A percentile compares a stretch with the other conserved stretches of the same genome.
These are phyloP conservation scores for Siphonodentalium dalli DNA, from an alignment of 2,888 invertebrate genomes.

Conservation along the genomic window DNA sequence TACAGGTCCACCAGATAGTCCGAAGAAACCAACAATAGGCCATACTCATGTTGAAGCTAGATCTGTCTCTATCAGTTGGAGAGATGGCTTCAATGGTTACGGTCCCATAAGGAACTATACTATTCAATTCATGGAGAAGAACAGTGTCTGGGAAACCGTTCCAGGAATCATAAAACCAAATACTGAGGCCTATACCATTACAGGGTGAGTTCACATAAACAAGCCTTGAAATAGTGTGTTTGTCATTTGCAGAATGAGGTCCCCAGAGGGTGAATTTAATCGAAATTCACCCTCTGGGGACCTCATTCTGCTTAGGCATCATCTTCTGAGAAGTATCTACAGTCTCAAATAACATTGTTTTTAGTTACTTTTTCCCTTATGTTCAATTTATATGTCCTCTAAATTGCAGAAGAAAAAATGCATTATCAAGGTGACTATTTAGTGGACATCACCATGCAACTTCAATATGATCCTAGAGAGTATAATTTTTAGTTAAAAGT, in stretches of 20 bases:
- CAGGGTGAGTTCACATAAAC: slow-evolving; percentile 65
- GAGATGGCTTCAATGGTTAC: slow-evolving; percentile 93
- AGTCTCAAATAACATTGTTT: neutral
- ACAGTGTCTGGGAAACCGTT: slow-evolving; percentile 79
- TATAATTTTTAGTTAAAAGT: no score
- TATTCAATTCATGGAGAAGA: slow-evolving; percentile 73
- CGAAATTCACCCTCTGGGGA: neutral
- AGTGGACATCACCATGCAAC: no score
- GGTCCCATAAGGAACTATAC: slow-evolving; percentile 92
- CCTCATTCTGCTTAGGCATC: neutral
- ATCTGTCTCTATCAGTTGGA: slow-evolving; percentile 96
- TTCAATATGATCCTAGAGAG: no score
- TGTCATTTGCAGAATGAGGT: neutral
- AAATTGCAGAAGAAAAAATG: no score
- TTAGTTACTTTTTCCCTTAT: neutral
- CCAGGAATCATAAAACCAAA: slow-evolving; percentile 82
- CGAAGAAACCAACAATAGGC: slow-evolving; percentile 85
- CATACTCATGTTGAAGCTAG: slow-evolving; percentile 88
- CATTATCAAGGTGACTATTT: no score
- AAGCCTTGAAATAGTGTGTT: neutral
- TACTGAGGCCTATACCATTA: slow-evolving; percentile 85
- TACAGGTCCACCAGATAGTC: slow-evolving; percentile 82
- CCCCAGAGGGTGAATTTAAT: no score
- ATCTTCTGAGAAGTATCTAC: neutral
- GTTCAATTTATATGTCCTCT: no score